Base-by-base conservation (phyloP, 2,888 invertebrate genomes). In the Rhingia rostrata region DNA sequence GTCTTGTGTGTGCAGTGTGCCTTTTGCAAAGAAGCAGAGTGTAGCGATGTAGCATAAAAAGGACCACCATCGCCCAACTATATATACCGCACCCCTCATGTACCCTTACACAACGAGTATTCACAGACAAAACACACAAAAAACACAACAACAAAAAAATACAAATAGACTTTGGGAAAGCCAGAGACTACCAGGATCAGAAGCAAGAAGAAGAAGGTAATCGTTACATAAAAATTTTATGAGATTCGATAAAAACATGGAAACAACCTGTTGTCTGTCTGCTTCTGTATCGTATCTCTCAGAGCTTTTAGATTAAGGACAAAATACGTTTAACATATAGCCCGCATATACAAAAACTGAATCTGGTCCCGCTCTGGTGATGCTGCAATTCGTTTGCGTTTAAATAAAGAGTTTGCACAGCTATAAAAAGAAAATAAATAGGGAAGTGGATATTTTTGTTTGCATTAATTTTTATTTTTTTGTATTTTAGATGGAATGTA, bases 161-260 rank as follows among this genome's bases (percentile, higher is more conserved):
- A 84, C 69, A 74, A 69, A 83, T 70, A 74, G 56, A 61, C 78
- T 72, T 79, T 79, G 64, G 45, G 14, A 60, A 39, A 37, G 54
- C 56, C 56, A 80, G 41, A 41, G 67, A 58, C 61, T 37, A 70
- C 12, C 53, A 67, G 67, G 60, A 73, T 49, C 67, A 60, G 43
- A 47, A 64, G 56, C 61, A 45, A 69, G 80, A 70, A 54, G 86
- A 85, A 85, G 66, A 85, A 77, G 79, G 86, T 86, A 86, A 86
- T 86, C 86, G 86, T 86, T 86, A 86, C 86, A 86, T 86, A 86
- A 86, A 86, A 86, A 70, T 86, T 86, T 86, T 86, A 86, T 86
- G 86, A 86, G 86, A 86, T 86, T 86, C 86, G 86, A 86, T 86
- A 86, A 86, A 86, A 86, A 86, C 86, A 86, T 86, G 84, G 86